Conservation (phyloP, 2,888 invertebrate species). For the Meiosimyza platycephala region DNA sequence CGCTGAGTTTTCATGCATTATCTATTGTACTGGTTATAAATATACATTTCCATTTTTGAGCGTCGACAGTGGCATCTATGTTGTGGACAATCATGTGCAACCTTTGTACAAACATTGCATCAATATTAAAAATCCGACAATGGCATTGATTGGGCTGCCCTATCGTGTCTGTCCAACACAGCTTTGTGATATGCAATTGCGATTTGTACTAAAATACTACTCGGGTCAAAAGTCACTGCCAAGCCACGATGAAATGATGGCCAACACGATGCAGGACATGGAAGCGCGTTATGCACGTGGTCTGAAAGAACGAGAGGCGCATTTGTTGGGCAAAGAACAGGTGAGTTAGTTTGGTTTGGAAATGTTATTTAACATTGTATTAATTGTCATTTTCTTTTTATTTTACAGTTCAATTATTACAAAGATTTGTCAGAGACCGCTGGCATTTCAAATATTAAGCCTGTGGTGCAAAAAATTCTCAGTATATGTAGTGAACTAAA, state of each 20-base stretch:
- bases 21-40: constrained; percentile 83
- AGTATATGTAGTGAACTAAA: constrained; percentile 72
- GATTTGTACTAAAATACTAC: constrained; percentile 75
- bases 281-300: constrained; percentile 72
- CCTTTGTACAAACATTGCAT: constrained; percentile 88
- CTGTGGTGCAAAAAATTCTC: constrained; percentile 75
- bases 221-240: constrained; percentile 74
- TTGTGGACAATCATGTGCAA: constrained; percentile 81
- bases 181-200: constrained; percentile 81
- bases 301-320: constrained; percentile 73
- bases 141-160: constrained; percentile 86
- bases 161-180: constrained; percentile 84
- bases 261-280: constrained; percentile 73
- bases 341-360: constrained; percentile 37
- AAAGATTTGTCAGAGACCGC: constrained; percentile 75
- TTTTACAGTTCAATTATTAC: constrained; percentile 74
- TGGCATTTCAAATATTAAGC: constrained; percentile 72
- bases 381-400: not conserved
- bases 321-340: constrained; percentile 69
- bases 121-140: constrained; percentile 80
- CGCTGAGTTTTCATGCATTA: constrained; percentile 74
- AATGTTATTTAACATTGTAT: no score
- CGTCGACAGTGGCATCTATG: constrained; percentile 74
- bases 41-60: constrained; percentile 81
- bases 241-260: constrained; percentile 72